Evolutionary conservation across 1,140 invertebrate species (phyloP).

Genomic region (Bicyclus anynana): DNA sequence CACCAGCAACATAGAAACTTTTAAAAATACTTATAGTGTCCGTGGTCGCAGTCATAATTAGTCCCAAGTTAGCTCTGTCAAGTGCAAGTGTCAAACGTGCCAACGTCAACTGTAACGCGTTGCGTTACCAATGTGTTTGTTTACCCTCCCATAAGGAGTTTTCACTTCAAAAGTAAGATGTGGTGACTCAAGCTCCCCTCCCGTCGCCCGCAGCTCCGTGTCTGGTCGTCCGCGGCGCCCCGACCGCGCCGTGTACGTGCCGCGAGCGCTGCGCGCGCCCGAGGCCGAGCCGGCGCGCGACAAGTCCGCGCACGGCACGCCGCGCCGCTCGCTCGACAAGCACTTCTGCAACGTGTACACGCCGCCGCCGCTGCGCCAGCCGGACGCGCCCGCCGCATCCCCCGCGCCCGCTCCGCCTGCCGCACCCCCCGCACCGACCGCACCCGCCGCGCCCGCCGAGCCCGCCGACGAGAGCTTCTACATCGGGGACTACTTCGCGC

Average conservation of each 20-base stretch:
- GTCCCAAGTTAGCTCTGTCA: too few species aligned
- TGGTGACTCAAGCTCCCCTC: too few species aligned
- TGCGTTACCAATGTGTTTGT: too few species aligned
- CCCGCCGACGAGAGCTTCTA: conserved; percentile 66
- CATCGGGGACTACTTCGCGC: conserved; percentile 71
- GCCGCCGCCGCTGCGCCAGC: conserved; percentile 62
- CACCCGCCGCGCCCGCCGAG: conserved; percentile 57
- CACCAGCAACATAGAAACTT: too few species aligned
- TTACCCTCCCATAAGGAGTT: too few species aligned
- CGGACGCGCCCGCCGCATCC: conserved; percentile 66
- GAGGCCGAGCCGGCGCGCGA: conserved; percentile 48
- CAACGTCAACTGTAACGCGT: too few species aligned
- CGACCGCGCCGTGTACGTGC: conserved; percentile 87
- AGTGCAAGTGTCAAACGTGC: too few species aligned
- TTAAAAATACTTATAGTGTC: too few species aligned
- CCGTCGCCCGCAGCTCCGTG: conserved; percentile 41
- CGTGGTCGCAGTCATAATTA: too few species aligned
- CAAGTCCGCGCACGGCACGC: conserved; percentile 51
- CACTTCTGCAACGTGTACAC: conserved; percentile 74
- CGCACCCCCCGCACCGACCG: conserved; percentile 59
- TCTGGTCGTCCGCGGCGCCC: conserved; percentile 79
- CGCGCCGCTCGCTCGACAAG: conserved; percentile 59
- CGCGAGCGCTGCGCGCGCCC: conserved; percentile 81
- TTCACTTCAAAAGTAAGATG: too few species aligned
- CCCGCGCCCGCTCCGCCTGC: conserved; percentile 71